Base-by-base conservation (phyloP, 1,140 invertebrate species). In the Holcopasites calliopsidis region DNA sequence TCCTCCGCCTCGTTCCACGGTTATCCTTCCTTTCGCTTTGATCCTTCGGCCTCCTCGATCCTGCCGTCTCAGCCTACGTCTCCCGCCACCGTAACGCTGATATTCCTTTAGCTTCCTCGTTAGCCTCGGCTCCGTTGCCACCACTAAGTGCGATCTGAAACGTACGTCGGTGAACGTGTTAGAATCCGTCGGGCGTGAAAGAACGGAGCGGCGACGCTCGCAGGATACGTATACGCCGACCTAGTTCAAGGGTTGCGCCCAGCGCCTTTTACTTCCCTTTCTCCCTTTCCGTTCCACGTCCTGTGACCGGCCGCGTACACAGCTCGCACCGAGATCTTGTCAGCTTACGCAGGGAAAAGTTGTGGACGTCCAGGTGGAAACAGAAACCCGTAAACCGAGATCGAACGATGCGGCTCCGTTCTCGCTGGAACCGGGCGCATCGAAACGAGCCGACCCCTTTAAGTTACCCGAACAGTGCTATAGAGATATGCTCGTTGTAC, bases 161-260 rank as follows among this genome's bases (percentile, higher is more conserved):
- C n/a, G 13, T 55, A 8, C 44, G 44, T 11, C 44, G 4, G 35
- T 4, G 13, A 23, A 31, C 66, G 7, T 44, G 42, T 80, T 81
- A 65, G 77, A 80, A 81, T 81, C 80, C 79, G 80, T 76, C 64
- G 80, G 54, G 50, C 47, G 65, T 69, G 50, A 62, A 68, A 38
- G 69, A 60, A 42, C 65, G 68, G 33, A n/a, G 52, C 55, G 61
- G 49, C 70, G 64, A 79, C 76, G 62, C 65, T 80, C 50, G 73
- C 77, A 68, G 77, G 72, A 80, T 62, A 60, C 60, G 70, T 18
- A n/a, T 35, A 26, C n/a, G 68, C 77, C n/a, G 79, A 80, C 79
- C 79, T 74, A 80, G 73, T 80, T 80, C 65, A 69, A 79, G 77
- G 60, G 75, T 69, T 77, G 57, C 61, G 28, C 42, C 28, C 49